Percentiles rank a stretch among this genome's conserved stretches.
Evolutionary conservation across 2,113 vertebrate genomes (phyloP).

Genomic region (Pelobates fuscus): DNA sequence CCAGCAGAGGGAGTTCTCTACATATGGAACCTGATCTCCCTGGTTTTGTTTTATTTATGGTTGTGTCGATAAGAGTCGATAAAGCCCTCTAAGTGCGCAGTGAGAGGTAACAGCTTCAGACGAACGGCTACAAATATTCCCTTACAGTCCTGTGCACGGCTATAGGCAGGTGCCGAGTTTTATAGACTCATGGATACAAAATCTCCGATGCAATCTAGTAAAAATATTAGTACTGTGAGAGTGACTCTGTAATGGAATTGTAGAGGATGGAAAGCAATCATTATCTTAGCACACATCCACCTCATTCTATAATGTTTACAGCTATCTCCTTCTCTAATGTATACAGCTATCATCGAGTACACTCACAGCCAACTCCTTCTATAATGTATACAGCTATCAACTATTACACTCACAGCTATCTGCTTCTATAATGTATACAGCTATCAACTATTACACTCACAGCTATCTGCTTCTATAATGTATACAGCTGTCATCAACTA

Average conservation of each 20-base stretch:
- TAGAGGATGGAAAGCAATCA: background rate
- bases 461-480: too few relatives aligned
- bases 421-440: too few relatives aligned
- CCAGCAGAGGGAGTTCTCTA: constrained; percentile 31
- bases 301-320: background rate
- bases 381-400: too few relatives aligned
- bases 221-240: background rate
- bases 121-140: constrained; percentile 45
- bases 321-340: too few relatives aligned
- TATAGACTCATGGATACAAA: background rate
- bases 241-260: background rate
- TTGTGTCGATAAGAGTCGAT: constrained; percentile 48
- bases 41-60: constrained; percentile 43
- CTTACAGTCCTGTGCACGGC: constrained; percentile 14
- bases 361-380: too few relatives aligned
- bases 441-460: too few relatives aligned
- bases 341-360: too few relatives aligned
- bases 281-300: too few relatives aligned
- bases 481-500: too few relatives aligned
- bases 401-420: too few relatives aligned
- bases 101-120: constrained; percentile 49
- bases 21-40: background rate
- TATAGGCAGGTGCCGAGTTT: constrained; percentile 2
- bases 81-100: constrained; percentile 48
- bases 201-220: background rate